A percentile compares a stretch with the other conserved stretches of the same genome.
These are phyloP conservation scores for Echinometra lucunter DNA, from an alignment of 53 echinoderm and acorn worm genomes.

Conservation along the genomic window DNA sequence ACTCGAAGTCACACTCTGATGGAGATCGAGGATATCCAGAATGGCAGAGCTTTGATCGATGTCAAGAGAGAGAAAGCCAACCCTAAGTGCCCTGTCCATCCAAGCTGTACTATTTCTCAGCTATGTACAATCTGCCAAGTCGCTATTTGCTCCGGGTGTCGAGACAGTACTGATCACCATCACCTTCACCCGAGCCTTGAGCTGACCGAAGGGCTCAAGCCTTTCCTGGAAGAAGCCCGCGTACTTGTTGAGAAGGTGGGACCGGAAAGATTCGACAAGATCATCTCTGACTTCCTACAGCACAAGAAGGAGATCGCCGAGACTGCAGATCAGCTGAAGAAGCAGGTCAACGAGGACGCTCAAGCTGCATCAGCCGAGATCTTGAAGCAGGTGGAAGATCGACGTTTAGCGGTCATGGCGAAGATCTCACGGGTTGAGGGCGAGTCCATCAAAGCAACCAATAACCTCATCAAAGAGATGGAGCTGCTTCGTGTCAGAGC, in stretches of 20 bases:
- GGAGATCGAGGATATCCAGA: not conserved
- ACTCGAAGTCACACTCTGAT: constrained; percentile 10
- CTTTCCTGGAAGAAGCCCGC: constrained; percentile 25
- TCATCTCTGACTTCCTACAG: not conserved
- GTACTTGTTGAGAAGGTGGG: not conserved
- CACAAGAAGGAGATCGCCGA: constrained; percentile 62
- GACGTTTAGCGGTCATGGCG: constrained; percentile 15
- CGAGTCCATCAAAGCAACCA: constrained; percentile 15
- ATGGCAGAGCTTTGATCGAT: constrained; percentile 5
- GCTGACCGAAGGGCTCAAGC: constrained; percentile 32
- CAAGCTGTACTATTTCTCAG: not conserved
- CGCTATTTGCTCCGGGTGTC: constrained; percentile 41
- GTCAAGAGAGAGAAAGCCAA: constrained; percentile 28
- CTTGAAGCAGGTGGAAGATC: constrained; percentile 40
- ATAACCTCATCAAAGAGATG: not conserved
- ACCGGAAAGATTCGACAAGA: constrained; percentile 45
- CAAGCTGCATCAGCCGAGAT: constrained; percentile 6
- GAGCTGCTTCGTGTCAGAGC: constrained; percentile 12
- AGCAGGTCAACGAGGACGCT: constrained; percentile 57
- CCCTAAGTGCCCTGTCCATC: constrained; percentile 10
- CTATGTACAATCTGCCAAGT: constrained; percentile 30
- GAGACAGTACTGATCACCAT: not conserved
- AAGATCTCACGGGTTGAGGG: constrained; percentile 32
- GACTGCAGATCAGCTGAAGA: constrained; percentile 24
- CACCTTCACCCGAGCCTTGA: constrained; percentile 31